phyloP scores from a whole-genome alignment of 1,140 invertebrate genomes.

The Euura saliciscinereae region DNA sequence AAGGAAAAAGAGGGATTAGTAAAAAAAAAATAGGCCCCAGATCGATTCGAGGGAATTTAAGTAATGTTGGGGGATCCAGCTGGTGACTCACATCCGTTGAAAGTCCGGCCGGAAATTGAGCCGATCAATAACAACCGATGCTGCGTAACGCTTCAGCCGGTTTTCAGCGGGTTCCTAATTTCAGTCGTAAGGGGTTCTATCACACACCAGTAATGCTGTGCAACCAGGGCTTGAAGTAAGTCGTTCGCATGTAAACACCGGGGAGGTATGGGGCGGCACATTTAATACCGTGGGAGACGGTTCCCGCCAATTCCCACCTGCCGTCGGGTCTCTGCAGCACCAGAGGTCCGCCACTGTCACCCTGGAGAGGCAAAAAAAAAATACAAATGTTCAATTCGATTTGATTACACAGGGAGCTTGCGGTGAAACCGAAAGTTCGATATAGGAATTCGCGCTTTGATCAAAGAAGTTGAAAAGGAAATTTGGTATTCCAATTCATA shows the following conservation, averaged over 20 bases:
- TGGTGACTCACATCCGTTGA: not conserved
- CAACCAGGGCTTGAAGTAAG: constrained; percentile 90
- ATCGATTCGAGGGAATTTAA: no score
- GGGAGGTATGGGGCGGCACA: constrained; percentile 90
- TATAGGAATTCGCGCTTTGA: not conserved
- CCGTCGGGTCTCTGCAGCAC: constrained; percentile 84
- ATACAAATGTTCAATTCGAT: not conserved
- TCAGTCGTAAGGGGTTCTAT: constrained; percentile 14
- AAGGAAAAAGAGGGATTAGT: no score
- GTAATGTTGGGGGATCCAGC: not conserved
- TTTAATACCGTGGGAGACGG: constrained; percentile 94
- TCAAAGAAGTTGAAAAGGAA: not conserved
- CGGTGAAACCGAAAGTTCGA: not conserved
- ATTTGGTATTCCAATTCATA: constrained; percentile 53
- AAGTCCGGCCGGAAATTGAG: not conserved
- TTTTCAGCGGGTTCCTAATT: constrained; percentile 26
- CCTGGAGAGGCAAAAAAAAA: constrained; percentile 63
- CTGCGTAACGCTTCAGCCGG: not conserved
- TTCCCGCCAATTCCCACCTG: constrained; percentile 88
- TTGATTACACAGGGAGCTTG: not conserved
- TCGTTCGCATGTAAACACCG: constrained; percentile 92
- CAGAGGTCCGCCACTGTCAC: constrained; percentile 92
- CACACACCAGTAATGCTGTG: constrained; percentile 81
- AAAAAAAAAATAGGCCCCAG: no score
- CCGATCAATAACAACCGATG: not conserved